These are phyloP conservation scores for Agraylea sexmaculata DNA, from an alignment of 1,140 invertebrate species.

Conservation along the genomic window DNA sequence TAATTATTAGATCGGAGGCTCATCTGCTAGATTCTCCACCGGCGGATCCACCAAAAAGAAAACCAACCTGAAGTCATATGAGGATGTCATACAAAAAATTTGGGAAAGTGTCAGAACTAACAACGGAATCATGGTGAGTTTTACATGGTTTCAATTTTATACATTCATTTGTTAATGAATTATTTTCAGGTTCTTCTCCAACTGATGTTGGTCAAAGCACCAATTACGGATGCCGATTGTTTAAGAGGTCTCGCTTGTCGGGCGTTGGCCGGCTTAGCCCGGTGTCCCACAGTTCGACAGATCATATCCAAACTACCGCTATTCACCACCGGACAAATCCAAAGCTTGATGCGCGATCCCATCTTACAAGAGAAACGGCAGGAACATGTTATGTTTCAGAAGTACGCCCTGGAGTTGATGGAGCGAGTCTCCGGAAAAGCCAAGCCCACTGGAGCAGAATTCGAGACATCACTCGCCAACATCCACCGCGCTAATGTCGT, in stretches of 20 bases:
- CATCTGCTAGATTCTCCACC: constrained; percentile 47
- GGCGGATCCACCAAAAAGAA: constrained; percentile 60
- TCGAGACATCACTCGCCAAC: constrained; percentile 73
- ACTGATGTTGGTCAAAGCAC: constrained; percentile 82
- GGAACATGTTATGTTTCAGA: constrained; percentile 93
- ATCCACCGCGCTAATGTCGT: constrained; percentile 89
- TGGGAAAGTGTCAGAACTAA: constrained; percentile 89
- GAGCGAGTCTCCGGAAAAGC: constrained; percentile 86
- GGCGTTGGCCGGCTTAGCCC: constrained; percentile 80
- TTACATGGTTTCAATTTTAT: constrained; percentile 1
- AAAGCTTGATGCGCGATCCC: constrained; percentile 89
- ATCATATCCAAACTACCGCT: constrained; percentile 93
- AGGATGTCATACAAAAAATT: constrained; percentile 79
- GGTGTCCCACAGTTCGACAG: constrained; percentile 84
- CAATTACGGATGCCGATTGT: constrained; percentile 92
- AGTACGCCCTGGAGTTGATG: constrained; percentile 83
- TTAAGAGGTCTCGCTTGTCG: constrained; percentile 85
- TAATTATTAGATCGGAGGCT: constrained; percentile 42
- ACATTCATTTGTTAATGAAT: constrained; percentile 2
- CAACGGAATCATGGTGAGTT: constrained; percentile 90
- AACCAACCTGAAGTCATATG: constrained; percentile 57
- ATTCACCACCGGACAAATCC: constrained; percentile 86
- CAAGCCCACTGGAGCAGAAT: constrained; percentile 64
- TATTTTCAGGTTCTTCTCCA: constrained; percentile 49
- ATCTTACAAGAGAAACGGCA: constrained; percentile 90